Evolutionary conservation across 2,888 invertebrate genomes (phyloP), one percentile per base, ranked within the genome.

Genomic region (Calliphora vomitoria): DNA sequence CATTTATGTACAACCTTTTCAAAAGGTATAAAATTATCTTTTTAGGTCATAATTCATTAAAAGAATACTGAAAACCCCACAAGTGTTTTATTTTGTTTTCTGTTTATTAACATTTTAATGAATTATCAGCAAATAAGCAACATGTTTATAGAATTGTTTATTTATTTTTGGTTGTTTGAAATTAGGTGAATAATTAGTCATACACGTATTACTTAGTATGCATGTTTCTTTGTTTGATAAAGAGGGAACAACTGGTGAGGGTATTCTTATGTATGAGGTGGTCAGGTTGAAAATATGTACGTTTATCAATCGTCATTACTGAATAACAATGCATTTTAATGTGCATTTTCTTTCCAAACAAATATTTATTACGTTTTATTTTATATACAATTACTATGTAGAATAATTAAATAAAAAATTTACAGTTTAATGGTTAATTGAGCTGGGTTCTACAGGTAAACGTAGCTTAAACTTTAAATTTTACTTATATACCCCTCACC

Each of bases 141-240:
- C 53, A 18, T 53, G 18, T 20, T 20, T 55, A 55, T 20, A 55
- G 20, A 55, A 20, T 20, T 55, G 55, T 55, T 55, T 55, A 55
- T 55, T 53, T 50, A 15, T n/a, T 18, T 53, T 55, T 18, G 55
- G 8, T 55, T 18, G 55, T 20, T 20, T 55, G 10, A 4, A 20
- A 20, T 60, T 31, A 60, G 25, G 25, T 31, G 4, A 31, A 60
- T 31, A 60, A 60, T 60, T 60, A 60, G 60, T 60, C 60, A 60
- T 60, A 60, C 60, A 15, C 13, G 0, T 31, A 1, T 60, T n/a
- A n/a, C n/a, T n/a, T 31, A 31, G 25, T 60, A 53, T 53, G n/a
- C 18, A 53, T 53, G 50, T 8, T 53, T 18, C 11, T 8, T 53
- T 53, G 6, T 55, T 11, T 3, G 55, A 55, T 55, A 55, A 55